These are phyloP conservation scores for Idris sp. DNA, from an alignment of 1,140 invertebrate genomes.

Conservation along the genomic window DNA sequence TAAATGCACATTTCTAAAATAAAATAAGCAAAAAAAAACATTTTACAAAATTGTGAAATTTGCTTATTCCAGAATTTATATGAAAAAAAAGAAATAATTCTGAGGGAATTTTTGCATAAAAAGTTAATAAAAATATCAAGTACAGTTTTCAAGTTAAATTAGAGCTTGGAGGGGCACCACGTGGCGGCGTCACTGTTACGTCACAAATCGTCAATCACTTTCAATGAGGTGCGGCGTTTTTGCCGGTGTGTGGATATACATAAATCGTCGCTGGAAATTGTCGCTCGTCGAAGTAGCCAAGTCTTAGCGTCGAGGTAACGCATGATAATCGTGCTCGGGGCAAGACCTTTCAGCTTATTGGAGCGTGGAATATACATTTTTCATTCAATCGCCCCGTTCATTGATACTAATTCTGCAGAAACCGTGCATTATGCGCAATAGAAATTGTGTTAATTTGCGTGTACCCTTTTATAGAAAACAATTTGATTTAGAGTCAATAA, in stretches of 20 bases:
- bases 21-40: neutral
- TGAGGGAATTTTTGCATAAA: too few relatives aligned
- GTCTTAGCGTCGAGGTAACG: conserved; percentile 54
- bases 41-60: neutral
- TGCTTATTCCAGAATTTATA: too few relatives aligned
- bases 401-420: conserved; percentile 36
- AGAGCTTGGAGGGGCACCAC: conserved; percentile 15
- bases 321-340: conserved; percentile 47
- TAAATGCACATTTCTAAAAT: too few relatives aligned
- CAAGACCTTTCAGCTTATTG: conserved; percentile 55
- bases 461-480: too few relatives aligned
- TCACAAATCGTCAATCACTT: conserved; percentile 40
- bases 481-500: too few relatives aligned
- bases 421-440: conserved; percentile 22
- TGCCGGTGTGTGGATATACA: conserved; percentile 29
- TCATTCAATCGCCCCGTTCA: conserved; percentile 38
- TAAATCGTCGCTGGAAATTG: conserved; percentile 30
- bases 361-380: conserved; percentile 57
- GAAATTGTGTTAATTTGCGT: too few relatives aligned
- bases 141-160: too few relatives aligned
- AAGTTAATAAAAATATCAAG: too few relatives aligned
- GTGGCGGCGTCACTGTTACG: conserved; percentile 22
- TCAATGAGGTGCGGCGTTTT: conserved; percentile 39
- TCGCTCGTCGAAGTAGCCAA: conserved; percentile 43
- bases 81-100: too few relatives aligned